A percentile compares a stretch with the other conserved stretches of the same genome.
Evolutionary conservation across 2,113 vertebrate genomes (phyloP).

Genomic region (Mormoops blainvillei): DNA sequence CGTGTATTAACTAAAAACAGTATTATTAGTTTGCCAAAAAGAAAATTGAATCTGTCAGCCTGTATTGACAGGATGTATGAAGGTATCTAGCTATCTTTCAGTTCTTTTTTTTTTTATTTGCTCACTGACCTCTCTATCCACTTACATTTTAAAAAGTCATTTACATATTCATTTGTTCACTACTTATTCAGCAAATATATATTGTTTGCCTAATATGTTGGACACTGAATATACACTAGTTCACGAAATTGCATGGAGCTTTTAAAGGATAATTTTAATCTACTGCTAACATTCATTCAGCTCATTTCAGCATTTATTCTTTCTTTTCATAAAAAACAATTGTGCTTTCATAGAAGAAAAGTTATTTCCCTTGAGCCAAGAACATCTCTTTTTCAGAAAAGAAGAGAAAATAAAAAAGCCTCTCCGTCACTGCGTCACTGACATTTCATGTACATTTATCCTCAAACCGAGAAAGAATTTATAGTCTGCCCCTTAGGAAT

Average conservation of each 20-base stretch:
- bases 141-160: not conserved
- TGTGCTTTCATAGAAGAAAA: not conserved
- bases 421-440: not conserved
- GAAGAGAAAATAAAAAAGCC: not conserved
- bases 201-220: not conserved
- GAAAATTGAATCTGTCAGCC: not conserved
- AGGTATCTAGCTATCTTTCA: not conserved
- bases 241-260: not conserved
- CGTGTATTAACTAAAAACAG: not conserved
- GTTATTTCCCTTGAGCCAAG: not conserved
- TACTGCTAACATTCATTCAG: not conserved
- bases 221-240: not conserved
- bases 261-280: conserved; percentile 5
- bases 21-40: not conserved
- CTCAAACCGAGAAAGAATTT: conserved; percentile 14
- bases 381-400: not conserved
- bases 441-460: not conserved
- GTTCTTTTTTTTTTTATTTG: conserved; percentile 1
- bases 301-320: conserved; percentile 25
- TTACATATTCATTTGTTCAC: not conserved
- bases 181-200: not conserved
- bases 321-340: conserved; percentile 27
- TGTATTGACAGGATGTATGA: not conserved
- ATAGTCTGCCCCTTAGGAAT: conserved; percentile 26
- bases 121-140: not conserved